Conservation (phyloP, 2,888 invertebrate species). For the Patella depressa region DNA sequence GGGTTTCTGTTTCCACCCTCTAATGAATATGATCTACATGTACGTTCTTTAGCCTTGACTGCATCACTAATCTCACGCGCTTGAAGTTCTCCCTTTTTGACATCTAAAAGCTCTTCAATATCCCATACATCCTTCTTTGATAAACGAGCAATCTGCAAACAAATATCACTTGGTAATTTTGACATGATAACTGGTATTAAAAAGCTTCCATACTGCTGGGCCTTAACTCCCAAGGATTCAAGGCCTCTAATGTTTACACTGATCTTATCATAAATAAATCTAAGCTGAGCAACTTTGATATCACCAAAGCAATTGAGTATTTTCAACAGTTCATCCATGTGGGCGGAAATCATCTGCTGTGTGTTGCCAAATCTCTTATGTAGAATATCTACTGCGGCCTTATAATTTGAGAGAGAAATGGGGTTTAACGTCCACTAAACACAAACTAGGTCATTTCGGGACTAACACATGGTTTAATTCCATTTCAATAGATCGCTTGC, state of each 20-base stretch:
- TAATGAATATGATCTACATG: not conserved
- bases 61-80: conserved; percentile 10
- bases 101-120: conserved; percentile 8
- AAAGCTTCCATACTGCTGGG: conserved; percentile 16
- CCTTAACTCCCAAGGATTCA: conserved; percentile 2
- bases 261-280: conserved; percentile 7
- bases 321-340: conserved; percentile 13
- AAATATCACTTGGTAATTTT: conserved; percentile 7
- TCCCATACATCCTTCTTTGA: not conserved
- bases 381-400: conserved; percentile 11
- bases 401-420: not conserved
- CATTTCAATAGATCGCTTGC: no score
- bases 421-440: no score
- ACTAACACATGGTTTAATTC: no score
- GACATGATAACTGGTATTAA: conserved; percentile 17
- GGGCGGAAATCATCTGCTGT: conserved; percentile 8
- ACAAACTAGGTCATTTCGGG: no score
- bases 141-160: not conserved
- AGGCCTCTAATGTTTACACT: conserved; percentile 13
- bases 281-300: not conserved
- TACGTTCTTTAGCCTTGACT: not conserved
- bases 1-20: no score
- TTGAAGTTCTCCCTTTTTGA: conserved; percentile 1
- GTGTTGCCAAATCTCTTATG: conserved; percentile 13
- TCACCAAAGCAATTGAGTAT: not conserved